Base-by-base conservation (phyloP, 2,888 invertebrate genomes). In the Hofmannophila pseudospretella region DNA sequence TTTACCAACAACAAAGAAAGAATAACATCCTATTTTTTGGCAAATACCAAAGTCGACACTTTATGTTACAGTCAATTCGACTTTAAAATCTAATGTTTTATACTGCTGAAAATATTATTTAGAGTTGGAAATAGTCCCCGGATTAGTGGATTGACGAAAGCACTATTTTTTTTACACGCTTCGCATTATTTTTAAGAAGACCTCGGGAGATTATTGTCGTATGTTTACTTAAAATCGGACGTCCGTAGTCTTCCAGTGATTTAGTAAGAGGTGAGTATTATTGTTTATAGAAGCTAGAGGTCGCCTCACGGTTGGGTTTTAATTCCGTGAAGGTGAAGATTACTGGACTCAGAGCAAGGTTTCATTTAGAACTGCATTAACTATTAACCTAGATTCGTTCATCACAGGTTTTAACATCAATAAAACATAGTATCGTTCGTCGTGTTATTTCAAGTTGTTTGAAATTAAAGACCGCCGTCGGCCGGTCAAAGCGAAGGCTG, bases 271-370 rank as follows among this genome's bases (percentile, higher is more conserved):
- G 53, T 69, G n/a, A n/a, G n/a, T n/a, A n/a, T n/a, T 68, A 62
- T 69, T 74, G 65, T 72, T 69, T 62, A 53, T 45, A 58, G 40
- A 58, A 64, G 60, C 47, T 43, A 68, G 64, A 81, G 72, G 76
- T 63, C 75, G 51, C 40, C 41, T 39, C 34, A 39, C 48, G 48
- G 46, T 54, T 48, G 27, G 31, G 50, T 56, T 59, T 63, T 67
- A 61, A 54, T 54, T 58, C 46, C 26, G 42, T 65, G 76, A 79
- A 82, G 77, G 79, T 74, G 60, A 77, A 60, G 55, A 47, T 61
- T 47, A 51, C 45, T 47, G 45, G 47, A 51, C 23, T 23, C 4
- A 2, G n/a, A n/a, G n/a, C 67, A 69, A 71, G 67, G 70, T 59
- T 58, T 36, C 25, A 34, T 32, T 29, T 37, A 32, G 38, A 40